Evolutionary conservation across 2,888 invertebrate species (phyloP), one percentile per base, ranked within the genome.

Genomic region (Amblyjoppa proteus): DNA sequence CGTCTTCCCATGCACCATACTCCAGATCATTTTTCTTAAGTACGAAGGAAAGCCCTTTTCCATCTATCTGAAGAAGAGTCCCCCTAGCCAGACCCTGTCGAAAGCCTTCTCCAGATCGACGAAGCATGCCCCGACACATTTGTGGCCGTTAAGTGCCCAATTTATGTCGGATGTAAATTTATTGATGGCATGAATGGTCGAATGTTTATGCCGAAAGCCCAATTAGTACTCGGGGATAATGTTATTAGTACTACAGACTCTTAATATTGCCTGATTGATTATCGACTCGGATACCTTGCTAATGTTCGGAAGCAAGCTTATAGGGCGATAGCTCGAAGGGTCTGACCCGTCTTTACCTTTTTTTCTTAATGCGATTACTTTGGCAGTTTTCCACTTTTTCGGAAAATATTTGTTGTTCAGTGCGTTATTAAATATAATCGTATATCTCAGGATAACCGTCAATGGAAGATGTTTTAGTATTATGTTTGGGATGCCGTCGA

Each of bases 331-430:
- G 41, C 83, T 89, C 0, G 75, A 20, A 0, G 88, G 86, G 6
- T 82, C 31, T 0, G 58, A 34, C 0, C 53, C 25, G 6, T 83
- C 70, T 79, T 89, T 89, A 0, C 77, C 87, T 69, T 86, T 86
- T 78, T 90, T 89, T 5, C 66, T 7, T 4, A 90, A 71, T 0
- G 89, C 75, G 0, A 90, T 87, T 0, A 89, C 73, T 82, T 89
- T 90, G 0, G 89, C 89, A 13, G 31, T 81, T 83, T 88, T 89
- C 88, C 88, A 89, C 3, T 16, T 77, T 0, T 31, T 51, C 0
- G 92, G 91, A 87, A 91, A 92, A 45, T 89, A 87, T 5, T 76
- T 88, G 25, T 88, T 89, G 13, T 92, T 91, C 38, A 86, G 85
- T 0, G 88, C 58, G 13, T 87, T 88, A 25, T 88, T 85, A 45